phyloP scores from a whole-genome alignment of 2,113 vertebrate genomes.

The Syngnathus typhle region DNA sequence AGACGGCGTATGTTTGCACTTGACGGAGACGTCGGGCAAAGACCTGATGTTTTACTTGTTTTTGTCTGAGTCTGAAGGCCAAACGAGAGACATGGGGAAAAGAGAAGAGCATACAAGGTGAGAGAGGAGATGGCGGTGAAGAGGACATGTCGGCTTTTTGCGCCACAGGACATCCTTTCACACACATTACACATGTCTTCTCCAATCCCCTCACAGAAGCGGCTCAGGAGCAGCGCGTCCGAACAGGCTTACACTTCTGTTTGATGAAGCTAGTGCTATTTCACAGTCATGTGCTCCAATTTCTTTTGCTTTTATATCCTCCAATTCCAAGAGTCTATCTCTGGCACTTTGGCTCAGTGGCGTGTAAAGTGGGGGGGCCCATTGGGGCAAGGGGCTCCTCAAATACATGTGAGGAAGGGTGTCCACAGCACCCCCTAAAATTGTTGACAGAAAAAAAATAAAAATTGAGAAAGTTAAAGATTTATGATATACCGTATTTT shows the following conservation, averaged over 20 bases:
- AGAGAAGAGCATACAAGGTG: neutral
- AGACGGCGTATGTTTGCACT: conserved; percentile 47
- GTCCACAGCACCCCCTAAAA: too few species aligned
- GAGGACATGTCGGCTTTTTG: conserved; percentile 45
- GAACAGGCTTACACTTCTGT: conserved; percentile 32
- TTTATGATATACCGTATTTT: too few species aligned
- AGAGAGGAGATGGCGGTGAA: conserved; percentile 2
- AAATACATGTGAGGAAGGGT: too few species aligned
- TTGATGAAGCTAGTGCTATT: conserved; percentile 37
- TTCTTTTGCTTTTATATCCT: conserved; percentile 25
- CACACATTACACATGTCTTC: conserved; percentile 65
- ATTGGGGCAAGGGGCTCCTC: too few species aligned
- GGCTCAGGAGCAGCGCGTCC: conserved; percentile 28
- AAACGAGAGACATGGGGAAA: conserved; percentile 29
- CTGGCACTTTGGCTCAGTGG: conserved; percentile 55
- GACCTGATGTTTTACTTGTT: conserved; percentile 38
- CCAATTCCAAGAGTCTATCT: conserved; percentile 52
- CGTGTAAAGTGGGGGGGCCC: conserved; percentile 23
- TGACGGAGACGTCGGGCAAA: conserved; percentile 34
- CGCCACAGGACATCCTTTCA: conserved; percentile 67
- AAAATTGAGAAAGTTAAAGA: too few species aligned
- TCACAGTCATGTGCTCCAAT: conserved; percentile 26
- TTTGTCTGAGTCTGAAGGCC: conserved; percentile 17
- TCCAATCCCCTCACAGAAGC: conserved; percentile 56
- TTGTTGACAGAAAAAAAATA: too few species aligned